These are phyloP conservation scores for Stegastes partitus DNA, from an alignment of 2,113 vertebrate genomes.

Conservation along the genomic window DNA sequence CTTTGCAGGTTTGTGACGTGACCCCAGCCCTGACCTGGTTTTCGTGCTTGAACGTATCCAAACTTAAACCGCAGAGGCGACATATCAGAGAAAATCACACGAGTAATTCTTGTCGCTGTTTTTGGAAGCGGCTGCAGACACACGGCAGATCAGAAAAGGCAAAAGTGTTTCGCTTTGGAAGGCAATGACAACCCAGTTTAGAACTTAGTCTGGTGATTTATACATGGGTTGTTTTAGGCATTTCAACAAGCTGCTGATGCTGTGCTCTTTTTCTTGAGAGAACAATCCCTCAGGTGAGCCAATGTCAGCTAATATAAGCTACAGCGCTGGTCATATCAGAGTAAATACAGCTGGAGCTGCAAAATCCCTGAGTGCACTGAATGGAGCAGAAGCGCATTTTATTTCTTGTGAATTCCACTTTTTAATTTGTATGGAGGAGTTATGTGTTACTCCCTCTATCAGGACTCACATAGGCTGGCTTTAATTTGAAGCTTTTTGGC, in stretches of 20 bases:
- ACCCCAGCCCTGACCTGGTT: too few relatives aligned
- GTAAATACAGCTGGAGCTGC: slow-evolving; percentile 10
- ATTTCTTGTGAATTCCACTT: slow-evolving; percentile 5
- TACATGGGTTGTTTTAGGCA: not conserved
- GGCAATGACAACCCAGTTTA: not conserved
- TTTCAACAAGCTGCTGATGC: not conserved
- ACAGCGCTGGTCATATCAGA: not conserved
- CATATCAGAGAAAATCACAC: too few relatives aligned
- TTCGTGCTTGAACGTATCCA: too few relatives aligned
- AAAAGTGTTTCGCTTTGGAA: too few relatives aligned
- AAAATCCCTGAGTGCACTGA: not conserved
- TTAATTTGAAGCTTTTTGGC: not conserved
- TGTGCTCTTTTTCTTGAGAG: not conserved
- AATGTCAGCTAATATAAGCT: not conserved
- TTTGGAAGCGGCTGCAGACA: too few relatives aligned
- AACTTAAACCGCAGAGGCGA: too few relatives aligned
- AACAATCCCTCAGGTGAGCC: not conserved
- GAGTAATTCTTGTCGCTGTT: too few relatives aligned
- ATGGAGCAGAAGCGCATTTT: not conserved
- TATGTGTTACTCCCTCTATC: not conserved
- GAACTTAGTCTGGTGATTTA: not conserved
- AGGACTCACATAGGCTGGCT: not conserved
- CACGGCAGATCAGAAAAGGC: too few relatives aligned
- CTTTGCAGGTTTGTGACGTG: too few relatives aligned
- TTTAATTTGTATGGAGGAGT: not conserved